These are phyloP conservation scores for Boulengeromyrus knoepffleri DNA, from an alignment of 2,113 vertebrate species.

Conservation along the genomic window DNA sequence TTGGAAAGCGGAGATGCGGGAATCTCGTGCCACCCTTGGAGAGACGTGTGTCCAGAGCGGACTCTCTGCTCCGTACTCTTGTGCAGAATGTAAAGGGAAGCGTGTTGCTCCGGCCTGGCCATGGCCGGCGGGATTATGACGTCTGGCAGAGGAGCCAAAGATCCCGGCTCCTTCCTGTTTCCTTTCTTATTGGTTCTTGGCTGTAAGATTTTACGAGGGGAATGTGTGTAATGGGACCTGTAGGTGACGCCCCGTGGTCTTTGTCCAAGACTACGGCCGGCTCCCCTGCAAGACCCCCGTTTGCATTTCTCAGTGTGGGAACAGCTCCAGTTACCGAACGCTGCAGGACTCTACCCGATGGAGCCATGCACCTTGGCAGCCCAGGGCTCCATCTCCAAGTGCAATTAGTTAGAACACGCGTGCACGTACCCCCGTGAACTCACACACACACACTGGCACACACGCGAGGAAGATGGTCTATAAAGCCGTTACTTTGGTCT, in stretches of 20 bases:
- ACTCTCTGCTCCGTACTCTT: not conserved
- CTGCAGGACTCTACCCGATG: conserved; percentile 28
- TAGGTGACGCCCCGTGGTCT: not conserved
- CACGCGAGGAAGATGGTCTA: not conserved
- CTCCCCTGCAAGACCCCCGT: not conserved
- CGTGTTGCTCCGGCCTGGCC: not conserved
- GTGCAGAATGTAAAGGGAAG: not conserved
- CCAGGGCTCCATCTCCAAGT: conserved; percentile 50
- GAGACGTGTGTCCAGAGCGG: not conserved
- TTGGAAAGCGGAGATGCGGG: not conserved
- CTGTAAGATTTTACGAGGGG: not conserved
- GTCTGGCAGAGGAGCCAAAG: not conserved
- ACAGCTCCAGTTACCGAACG: conserved; percentile 35
- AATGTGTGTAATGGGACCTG: not conserved
- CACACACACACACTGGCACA: not conserved
- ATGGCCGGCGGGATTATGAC: not conserved
- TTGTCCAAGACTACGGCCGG: not conserved
- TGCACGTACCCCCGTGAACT: not conserved
- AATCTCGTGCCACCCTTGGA: not conserved
- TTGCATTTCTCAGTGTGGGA: conserved; percentile 16
- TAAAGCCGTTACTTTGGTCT: not conserved
- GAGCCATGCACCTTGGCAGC: conserved; percentile 23
- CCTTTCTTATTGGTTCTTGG: not conserved
- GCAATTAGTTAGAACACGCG: conserved; percentile 53
- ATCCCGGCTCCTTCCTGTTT: not conserved